A percentile compares a stretch with the other conserved stretches of the same genome.
These are phyloP conservation scores for Drosophila bunnanda DNA, from an alignment of 2,888 invertebrate genomes.

Conservation along the genomic window DNA sequence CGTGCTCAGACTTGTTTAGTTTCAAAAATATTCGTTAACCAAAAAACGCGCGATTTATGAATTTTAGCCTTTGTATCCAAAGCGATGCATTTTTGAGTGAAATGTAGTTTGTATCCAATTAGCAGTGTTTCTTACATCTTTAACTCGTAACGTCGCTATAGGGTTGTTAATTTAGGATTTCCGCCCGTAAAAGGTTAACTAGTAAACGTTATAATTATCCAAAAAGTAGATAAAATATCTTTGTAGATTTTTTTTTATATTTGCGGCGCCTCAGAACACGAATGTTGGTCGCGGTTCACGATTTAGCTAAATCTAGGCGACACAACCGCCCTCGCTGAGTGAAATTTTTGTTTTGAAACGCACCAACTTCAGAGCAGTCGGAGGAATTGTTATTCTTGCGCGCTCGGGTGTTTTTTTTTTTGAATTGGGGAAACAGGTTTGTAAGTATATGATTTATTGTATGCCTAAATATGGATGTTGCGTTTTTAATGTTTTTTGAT, in stretches of 20 bases:
- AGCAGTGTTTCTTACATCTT: neutral
- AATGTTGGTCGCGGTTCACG: neutral
- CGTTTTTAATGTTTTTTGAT: too few relatives aligned
- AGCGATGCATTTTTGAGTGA: neutral
- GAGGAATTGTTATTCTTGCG: too few relatives aligned
- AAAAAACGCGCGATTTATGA: constrained; percentile 36
- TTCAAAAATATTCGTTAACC: constrained; percentile 53
- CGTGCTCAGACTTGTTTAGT: constrained; percentile 45
- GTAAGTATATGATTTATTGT: too few relatives aligned
- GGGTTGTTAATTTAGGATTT: neutral
- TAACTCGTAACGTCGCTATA: neutral
- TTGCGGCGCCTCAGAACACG: neutral
- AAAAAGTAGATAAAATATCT: neutral
- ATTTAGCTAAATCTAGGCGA: neutral
- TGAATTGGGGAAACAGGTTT: too few relatives aligned
- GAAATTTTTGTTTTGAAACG: neutral
- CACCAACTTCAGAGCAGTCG: too few relatives aligned
- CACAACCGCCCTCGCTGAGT: neutral
- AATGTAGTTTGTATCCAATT: constrained; percentile 11
- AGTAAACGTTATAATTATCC: neutral
- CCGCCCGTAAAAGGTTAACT: neutral
- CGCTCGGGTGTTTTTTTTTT: too few relatives aligned
- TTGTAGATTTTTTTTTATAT: neutral
- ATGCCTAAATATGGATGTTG: too few relatives aligned
- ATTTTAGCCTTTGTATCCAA: neutral